Evolutionary conservation across 2,113 vertebrate species (phyloP), one percentile per base, ranked within the genome.

Genomic region (Gopherus flavomarginatus): DNA sequence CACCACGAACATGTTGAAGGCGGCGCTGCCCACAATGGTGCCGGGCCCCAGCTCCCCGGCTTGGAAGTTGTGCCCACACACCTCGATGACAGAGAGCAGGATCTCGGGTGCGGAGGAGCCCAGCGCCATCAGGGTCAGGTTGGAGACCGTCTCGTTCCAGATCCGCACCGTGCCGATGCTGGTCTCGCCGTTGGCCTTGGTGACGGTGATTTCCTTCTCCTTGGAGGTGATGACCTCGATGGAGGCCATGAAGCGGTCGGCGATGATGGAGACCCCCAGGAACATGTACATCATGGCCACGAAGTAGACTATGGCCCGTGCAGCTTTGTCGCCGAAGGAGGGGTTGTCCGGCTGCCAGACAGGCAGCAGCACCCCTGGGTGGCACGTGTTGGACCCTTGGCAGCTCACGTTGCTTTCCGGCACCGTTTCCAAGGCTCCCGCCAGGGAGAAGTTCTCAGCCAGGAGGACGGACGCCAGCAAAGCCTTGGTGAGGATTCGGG

Each of bases 1-100:
- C 96, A 99, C 99, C 96, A 99, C 99, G 7, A 99, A 99, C 99
- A 99, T 99, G 98, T 99, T 99, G 98, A 99, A 99, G 95, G 99
- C 99, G 0, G 99, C 99, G 2, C 99, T 99, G 95, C 99, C 99
- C 3, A 99, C 99, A 27, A 99, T 99, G 97, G 99, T 99, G 52
- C 99, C 98, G 0, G 99, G 99, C 0, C 99, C 99, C 47, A 99
- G 53, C 65, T 99, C 98, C 0, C 99, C 99, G 0, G 99, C 99
- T 12, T 99, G 65, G 90, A 99, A 99, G 13, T 98, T 96, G 56
- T 99, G 99, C 0, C 99, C 99, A 0, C 99, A 99, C 8, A 99
- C 99, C 98, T 99, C 99, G 26, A 99, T 99, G 77, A 99, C 99
- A 0, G 99, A 99, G 42, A 99, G 98, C 2, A 99, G 98, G 83